phyloP scores from a whole-genome alignment of 2,113 vertebrate species.

The Xyrauchen texanus region DNA sequence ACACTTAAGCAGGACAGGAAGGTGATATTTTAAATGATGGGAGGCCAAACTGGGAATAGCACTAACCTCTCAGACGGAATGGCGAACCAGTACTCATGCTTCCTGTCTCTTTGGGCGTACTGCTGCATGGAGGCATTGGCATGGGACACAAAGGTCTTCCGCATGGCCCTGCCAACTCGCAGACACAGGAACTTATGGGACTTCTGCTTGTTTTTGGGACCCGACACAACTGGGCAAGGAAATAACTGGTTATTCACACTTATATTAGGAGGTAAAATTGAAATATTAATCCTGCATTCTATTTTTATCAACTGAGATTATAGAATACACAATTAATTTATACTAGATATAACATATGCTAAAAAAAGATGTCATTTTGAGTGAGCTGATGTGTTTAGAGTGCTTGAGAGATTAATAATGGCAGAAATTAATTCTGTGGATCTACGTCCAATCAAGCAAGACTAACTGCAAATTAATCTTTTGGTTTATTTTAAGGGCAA shows the following conservation, averaged over 20 bases:
- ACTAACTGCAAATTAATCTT: neutral
- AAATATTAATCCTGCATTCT: neutral
- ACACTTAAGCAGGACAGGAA: too few species aligned
- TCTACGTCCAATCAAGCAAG: neutral
- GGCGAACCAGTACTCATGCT: conserved; percentile 98
- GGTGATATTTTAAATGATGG: neutral
- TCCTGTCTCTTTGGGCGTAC: conserved; percentile 95
- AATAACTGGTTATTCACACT: neutral
- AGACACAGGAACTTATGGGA: conserved; percentile 91
- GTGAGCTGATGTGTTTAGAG: conserved; percentile 1
- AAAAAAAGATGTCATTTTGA: conserved; percentile 4
- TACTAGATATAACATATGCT: neutral
- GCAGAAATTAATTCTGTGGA: conserved; percentile 6
- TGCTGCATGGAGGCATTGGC: conserved; percentile 98
- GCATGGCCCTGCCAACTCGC: conserved; percentile 96
- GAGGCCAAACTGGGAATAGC: neutral
- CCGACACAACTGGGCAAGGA: conserved; percentile 64
- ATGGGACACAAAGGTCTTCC: conserved; percentile 96
- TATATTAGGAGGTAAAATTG: neutral
- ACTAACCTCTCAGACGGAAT: conserved; percentile 95
- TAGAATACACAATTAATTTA: neutral
- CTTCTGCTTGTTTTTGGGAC: conserved; percentile 72
- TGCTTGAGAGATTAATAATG: neutral
- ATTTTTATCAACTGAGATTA: neutral
- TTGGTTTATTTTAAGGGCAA: neutral